A percentile compares a stretch with the other conserved stretches of the same genome.
Evolutionary conservation across 2,113 vertebrate genomes (phyloP).

Genomic region (Strix uralensis): DNA sequence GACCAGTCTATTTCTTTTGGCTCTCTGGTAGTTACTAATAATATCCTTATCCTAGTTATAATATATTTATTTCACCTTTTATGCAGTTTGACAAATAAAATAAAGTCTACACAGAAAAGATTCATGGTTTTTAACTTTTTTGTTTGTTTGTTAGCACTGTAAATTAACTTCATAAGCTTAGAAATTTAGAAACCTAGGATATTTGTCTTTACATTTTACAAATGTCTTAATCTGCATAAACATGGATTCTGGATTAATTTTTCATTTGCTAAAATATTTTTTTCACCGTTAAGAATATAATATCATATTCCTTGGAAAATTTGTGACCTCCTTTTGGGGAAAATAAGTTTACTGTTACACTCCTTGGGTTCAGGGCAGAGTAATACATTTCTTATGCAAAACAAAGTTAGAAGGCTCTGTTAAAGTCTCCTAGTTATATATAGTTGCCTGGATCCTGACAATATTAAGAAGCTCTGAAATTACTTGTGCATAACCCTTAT

Average conservation of each 20-base stretch:
- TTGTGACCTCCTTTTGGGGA: neutral
- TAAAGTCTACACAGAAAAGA: neutral
- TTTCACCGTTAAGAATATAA: neutral
- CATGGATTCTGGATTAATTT: neutral
- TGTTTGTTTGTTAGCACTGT: neutral
- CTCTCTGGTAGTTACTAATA: neutral
- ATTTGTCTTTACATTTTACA: neutral
- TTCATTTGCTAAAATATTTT: neutral
- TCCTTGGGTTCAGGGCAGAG: neutral
- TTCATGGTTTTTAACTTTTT: neutral
- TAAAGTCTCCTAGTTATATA: neutral
- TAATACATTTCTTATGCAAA: neutral
- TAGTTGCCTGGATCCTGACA: neutral
- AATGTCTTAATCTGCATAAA: neutral
- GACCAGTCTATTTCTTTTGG: neutral
- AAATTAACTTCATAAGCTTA: neutral
- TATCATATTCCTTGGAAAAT: neutral
- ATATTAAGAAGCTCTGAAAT: neutral
- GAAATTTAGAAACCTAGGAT: neutral
- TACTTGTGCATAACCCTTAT: neutral
- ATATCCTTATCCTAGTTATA: neutral
- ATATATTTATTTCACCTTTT: neutral
- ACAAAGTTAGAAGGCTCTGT: neutral
- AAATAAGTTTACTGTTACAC: neutral
- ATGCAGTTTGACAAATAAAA: neutral